Percentiles rank a stretch among this genome's conserved stretches.
Conservation (phyloP, 2,797 vertebrate species). For the Sylvia borin region DNA sequence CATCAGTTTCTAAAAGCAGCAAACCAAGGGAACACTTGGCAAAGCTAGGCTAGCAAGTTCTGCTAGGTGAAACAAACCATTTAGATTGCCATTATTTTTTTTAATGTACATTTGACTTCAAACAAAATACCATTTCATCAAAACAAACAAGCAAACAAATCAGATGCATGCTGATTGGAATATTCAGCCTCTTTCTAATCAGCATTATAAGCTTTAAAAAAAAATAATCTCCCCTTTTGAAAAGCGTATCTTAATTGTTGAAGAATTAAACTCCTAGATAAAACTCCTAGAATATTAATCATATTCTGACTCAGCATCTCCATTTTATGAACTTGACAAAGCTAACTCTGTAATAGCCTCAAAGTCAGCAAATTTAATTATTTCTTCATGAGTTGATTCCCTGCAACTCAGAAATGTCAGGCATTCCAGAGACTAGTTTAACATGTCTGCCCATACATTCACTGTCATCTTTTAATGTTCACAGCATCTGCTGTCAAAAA, state of each 20-base stretch:
- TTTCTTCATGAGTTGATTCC: conserved; percentile 9
- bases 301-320: conserved; percentile 23
- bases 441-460: background rate
- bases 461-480: conserved; percentile 51
- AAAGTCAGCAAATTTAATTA: conserved; percentile 47
- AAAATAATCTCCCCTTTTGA: background rate
- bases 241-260: background rate
- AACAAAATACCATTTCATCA: background rate
- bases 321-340: conserved; percentile 5
- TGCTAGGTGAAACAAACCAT: background rate
- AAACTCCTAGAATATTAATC: background rate
- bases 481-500: conserved; percentile 43
- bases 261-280: background rate
- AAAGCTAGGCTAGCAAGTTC: background rate
- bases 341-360: background rate
- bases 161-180: background rate
- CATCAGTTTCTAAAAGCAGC: background rate
- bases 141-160: background rate
- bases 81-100: background rate
- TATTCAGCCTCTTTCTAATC: background rate
- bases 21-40: background rate
- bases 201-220: background rate
- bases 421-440: conserved; percentile 26
- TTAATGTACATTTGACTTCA: background rate
- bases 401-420: conserved; percentile 27